Percentiles rank a stretch among this genome's conserved stretches.
Evolutionary conservation across 2,113 vertebrate species (phyloP).

Genomic region (Pyxicephalus adspersus): DNA sequence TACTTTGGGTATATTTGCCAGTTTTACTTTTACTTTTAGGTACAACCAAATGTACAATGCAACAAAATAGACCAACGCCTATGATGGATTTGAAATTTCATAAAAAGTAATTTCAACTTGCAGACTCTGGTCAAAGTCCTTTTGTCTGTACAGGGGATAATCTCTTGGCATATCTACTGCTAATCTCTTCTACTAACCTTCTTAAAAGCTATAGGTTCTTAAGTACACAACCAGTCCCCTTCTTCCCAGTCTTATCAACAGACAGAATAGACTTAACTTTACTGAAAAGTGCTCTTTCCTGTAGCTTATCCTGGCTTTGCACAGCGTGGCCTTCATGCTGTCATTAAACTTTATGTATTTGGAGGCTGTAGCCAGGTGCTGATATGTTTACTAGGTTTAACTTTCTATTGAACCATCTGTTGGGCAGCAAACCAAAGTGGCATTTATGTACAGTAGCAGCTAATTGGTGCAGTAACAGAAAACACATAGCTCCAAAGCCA

Average conservation of each 20-base stretch:
- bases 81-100: not conserved
- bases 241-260: constrained; percentile 40
- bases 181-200: constrained; percentile 53
- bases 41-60: too few species aligned
- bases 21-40: too few species aligned
- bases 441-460: too few species aligned
- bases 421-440: too few species aligned
- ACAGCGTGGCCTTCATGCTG: not conserved
- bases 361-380: too few species aligned
- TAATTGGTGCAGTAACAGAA: too few species aligned
- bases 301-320: constrained; percentile 40
- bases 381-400: too few species aligned
- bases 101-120: constrained; percentile 26
- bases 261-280: constrained; percentile 35
- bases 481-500: not conserved
- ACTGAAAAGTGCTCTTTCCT: constrained; percentile 31
- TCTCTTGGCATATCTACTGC: constrained; percentile 49
- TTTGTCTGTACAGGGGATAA: constrained; percentile 53
- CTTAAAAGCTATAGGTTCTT: constrained; percentile 53
- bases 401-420: too few species aligned
- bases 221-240: constrained; percentile 40
- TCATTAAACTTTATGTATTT: not conserved
- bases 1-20: too few species aligned
- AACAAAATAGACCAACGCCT: too few species aligned
- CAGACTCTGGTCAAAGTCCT: constrained; percentile 3